phyloP scores from a whole-genome alignment of 92 coral and sea anemone genomes.

The Actinostola sp. region DNA sequence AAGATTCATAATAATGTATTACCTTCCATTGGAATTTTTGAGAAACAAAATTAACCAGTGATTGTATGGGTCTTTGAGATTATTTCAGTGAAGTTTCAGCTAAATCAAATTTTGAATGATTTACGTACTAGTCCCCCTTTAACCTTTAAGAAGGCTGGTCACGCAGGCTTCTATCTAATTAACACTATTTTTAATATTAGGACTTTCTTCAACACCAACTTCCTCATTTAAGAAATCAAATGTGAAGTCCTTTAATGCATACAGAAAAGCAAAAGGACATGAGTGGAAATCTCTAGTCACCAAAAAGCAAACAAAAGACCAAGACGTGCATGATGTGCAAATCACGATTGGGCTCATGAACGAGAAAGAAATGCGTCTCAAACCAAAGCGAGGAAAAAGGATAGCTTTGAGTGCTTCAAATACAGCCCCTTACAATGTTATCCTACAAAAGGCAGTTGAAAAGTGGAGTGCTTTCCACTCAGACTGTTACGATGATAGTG shows the following conservation, averaged over 20 bases:
- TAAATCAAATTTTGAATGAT: no score
- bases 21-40: no score
- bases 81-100: no score
- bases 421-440: slow-evolving; percentile 34
- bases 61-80: no score
- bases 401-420: slow-evolving; percentile 23
- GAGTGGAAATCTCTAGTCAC: slow-evolving; percentile 30
- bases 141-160: no score
- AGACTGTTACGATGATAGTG: slow-evolving; percentile 40
- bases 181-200: no score
- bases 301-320: slow-evolving; percentile 2
- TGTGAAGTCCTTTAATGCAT: slow-evolving; percentile 26
- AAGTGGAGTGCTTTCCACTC: slow-evolving; percentile 49
- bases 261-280: slow-evolving; percentile 15
- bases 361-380: slow-evolving; percentile 21
- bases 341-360: slow-evolving; percentile 25
- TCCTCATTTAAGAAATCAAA: no score
- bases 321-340: slow-evolving; percentile 10
- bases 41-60: no score
- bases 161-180: no score
- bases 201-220: no score
- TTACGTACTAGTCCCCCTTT: no score
- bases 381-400: slow-evolving; percentile 39
- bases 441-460: slow-evolving; percentile 40
- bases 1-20: no score